Evolutionary conservation across 2,797 vertebrate species (phyloP).

Genomic region (Nyctalus aviator): DNA sequence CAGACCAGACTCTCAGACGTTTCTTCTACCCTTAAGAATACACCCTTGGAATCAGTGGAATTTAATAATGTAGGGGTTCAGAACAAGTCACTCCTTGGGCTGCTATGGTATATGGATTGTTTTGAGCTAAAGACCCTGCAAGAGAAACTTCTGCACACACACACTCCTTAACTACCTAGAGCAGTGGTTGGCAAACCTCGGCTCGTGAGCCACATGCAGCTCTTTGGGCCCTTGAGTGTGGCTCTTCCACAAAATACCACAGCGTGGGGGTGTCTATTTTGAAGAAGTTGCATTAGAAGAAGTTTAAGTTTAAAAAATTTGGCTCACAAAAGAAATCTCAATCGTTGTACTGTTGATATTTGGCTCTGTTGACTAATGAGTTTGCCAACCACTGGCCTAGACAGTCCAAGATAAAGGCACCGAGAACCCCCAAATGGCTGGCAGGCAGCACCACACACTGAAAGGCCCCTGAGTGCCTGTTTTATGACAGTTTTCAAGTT

Average conservation of each 20-base stretch:
- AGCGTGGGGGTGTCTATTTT: no score
- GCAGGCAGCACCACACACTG: rapidly evolving
- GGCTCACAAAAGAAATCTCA: no score
- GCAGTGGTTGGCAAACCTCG: no score
- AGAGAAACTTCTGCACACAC: not conserved
- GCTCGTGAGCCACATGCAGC: no score
- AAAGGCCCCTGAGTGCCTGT: not conserved
- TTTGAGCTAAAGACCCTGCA: not conserved
- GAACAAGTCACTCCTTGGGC: not conserved
- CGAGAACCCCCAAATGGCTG: rapidly evolving
- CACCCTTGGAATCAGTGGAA: not conserved
- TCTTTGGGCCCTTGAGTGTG: no score
- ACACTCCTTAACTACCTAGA: not conserved
- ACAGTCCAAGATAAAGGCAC: not conserved
- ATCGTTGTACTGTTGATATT: no score
- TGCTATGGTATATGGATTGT: not conserved
- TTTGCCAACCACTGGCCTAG: no score
- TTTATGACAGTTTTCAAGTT: not conserved
- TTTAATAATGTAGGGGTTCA: not conserved
- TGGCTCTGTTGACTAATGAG: no score
- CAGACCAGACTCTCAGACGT: not conserved
- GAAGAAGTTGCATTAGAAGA: no score
- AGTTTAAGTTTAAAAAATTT: no score
- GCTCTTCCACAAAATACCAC: no score
- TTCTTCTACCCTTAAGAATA: not conserved